A percentile compares a stretch with the other conserved stretches of the same genome.
Conservation (phyloP, 2,797 vertebrate genomes). For the Sebastes steindachneri region DNA sequence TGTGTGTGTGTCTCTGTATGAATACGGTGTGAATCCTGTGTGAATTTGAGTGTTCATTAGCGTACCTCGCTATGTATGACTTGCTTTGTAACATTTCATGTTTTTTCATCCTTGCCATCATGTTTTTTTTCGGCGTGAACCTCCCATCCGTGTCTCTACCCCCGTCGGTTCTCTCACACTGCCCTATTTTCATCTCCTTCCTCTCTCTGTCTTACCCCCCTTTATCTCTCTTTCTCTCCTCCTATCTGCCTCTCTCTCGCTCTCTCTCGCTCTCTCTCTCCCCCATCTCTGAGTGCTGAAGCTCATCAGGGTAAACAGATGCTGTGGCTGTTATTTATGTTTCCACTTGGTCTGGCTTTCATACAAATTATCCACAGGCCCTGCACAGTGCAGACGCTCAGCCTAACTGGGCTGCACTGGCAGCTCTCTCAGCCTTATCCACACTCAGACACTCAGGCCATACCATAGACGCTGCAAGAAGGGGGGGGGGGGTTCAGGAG, state of each 20-base stretch:
- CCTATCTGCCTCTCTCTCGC: conserved; percentile 46
- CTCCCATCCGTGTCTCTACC: conserved; percentile 56
- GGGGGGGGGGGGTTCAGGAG: not conserved
- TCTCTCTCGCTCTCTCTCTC: conserved; percentile 52
- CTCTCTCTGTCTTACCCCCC: conserved; percentile 30
- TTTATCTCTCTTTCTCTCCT: conserved; percentile 55
- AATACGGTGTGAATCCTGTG: conserved; percentile 65
- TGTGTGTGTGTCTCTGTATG: conserved; percentile 50
- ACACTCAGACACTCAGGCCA: conserved; percentile 60
- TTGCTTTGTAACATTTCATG: conserved; percentile 68
- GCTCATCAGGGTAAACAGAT: conserved; percentile 85
- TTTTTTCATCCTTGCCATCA: conserved; percentile 59
- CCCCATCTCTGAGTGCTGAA: conserved; percentile 72
- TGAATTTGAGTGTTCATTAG: conserved; percentile 78
- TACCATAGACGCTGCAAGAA: conserved; percentile 58
- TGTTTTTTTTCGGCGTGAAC: conserved; percentile 56
- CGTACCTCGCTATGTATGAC: conserved; percentile 73
- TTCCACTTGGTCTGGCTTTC: conserved; percentile 85
- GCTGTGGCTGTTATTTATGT: conserved; percentile 85
- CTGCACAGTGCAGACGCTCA: conserved; percentile 79
- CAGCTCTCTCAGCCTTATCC: conserved; percentile 70
- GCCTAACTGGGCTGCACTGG: conserved; percentile 79
- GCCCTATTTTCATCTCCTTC: conserved; percentile 70
- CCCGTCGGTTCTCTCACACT: conserved; percentile 50
- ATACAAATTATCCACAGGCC: conserved; percentile 85